These are phyloP conservation scores for Helarctos malayanus DNA, from an alignment of 2,797 vertebrate genomes.

Conservation along the genomic window DNA sequence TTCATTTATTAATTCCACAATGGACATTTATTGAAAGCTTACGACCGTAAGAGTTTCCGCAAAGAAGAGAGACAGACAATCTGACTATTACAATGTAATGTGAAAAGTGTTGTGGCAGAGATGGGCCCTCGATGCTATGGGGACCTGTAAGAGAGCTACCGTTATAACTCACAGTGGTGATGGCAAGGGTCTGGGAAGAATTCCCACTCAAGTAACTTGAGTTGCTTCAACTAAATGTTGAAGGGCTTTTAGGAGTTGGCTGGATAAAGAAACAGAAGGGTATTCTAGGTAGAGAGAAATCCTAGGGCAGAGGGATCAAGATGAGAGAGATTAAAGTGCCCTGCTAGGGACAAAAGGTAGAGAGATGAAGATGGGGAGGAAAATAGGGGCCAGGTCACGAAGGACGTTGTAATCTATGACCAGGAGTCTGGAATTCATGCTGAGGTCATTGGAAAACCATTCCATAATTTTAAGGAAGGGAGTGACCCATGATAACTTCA, in stretches of 20 bases:
- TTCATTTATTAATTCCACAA: not conserved
- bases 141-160: not conserved
- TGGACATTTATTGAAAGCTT: not conserved
- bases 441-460: not conserved
- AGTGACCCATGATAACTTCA: not conserved
- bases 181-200: not conserved
- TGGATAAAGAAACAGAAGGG: not conserved
- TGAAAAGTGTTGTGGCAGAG: not conserved
- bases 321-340: not conserved
- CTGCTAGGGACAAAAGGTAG: not conserved
- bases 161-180: not conserved
- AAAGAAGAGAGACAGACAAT: not conserved
- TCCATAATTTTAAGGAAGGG: not conserved
- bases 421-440: not conserved
- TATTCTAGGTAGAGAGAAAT: not conserved
- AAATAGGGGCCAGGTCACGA: not conserved
- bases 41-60: not conserved
- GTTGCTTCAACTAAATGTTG: not conserved
- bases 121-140: not conserved
- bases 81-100: not conserved
- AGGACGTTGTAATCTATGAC: not conserved
- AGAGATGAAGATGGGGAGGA: not conserved
- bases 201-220: not conserved
- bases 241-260: slow-evolving; percentile 8
- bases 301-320: not conserved